Base-by-base conservation (phyloP, 2,797 vertebrate genomes). In the Salarias fasciatus region DNA sequence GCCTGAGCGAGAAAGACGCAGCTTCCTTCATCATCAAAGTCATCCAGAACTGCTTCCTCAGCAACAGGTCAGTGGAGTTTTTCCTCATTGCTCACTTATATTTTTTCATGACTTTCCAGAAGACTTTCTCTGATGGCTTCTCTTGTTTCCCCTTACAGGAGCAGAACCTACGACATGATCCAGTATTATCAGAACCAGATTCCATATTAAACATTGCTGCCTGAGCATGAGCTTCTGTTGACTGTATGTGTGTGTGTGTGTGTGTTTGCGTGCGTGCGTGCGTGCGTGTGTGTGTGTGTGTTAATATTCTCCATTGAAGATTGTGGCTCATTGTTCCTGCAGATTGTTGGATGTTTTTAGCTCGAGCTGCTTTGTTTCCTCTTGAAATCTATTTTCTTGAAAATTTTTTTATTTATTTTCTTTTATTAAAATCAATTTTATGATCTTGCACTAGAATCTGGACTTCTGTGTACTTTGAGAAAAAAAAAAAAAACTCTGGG, bases 161-260 rank as follows among this genome's bases (percentile, higher is more conserved):
- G 97, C 50, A 94, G 91, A 79, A 97, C 97, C 0, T 99, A 99
- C 0, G 97, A 99, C 87, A 98, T 98, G 94, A 95, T 99, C 92
- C 97, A 99, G 90, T 99, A 97, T 92, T 98, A 98, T 90, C 97
- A 99, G 87, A 98, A 99, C 6, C 96, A 99, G 88, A 99, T 99
- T 85, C 97, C 96, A 0, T 99, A 98, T 88, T 99, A 87, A 95
- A 66, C 30, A 5, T 66, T 18, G 28, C 82, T 86, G 85, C 80
- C 80, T 82, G 8, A 67, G 84, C 77, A 81, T 85, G 81, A 74
- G 75, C 59, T 50, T 70, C 44, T 75, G 46, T 69, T 69, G 51
- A 49, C 64, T 61, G 64, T 2, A 18, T 24, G 71, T 66, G 58
- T 61, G 68, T 65, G 42, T 24, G 18, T 24, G 50, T 45, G 18